Evolutionary conservation across 2,797 vertebrate genomes (phyloP), one percentile per base, ranked within the genome.

Genomic region (Danio choprae): DNA sequence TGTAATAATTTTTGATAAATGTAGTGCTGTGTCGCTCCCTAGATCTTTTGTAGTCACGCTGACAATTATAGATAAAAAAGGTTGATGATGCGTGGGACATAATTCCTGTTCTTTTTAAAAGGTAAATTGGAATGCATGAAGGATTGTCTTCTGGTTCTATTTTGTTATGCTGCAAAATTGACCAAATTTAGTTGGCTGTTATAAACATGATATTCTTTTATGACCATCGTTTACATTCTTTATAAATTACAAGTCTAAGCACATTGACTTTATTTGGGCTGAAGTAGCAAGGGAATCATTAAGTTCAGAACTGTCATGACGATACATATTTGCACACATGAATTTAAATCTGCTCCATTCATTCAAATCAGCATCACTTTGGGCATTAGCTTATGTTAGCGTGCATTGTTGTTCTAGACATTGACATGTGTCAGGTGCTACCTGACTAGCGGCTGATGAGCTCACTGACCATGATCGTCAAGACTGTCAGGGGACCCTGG

Each of bases 401-500:
- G 69, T 85, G 68, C 77, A 85, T 78, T 58, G 68, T 74, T 79
- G 82, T 84, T 86, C 85, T 72, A 70, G 79, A 88, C 89, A 92
- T 92, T 90, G 92, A 94, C 91, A 89, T 92, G 87, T 92, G 82
- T 88, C 92, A 90, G 92, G 92, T 92, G 93, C 87, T 90, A 91
- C 90, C 90, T 92, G 92, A 93, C 89, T 91, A 87, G 83, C 85
- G 85, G 89, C 92, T 92, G 92, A 94, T 94, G 91, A 87, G 84
- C 89, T 91, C 92, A 91, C 92, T 93, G 92, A 94, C 92, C 93
- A 93, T 92, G 93, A 94, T 91, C 89, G 88, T 89, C 88, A 87
- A 68, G 41, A 85, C 90, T 89, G 91, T 93, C 93, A 87, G 81
- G 92, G 91, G 93, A 92, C 87, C 83, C 79, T 0, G 62, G 87